Evolutionary conservation across 2,888 invertebrate genomes (phyloP), one percentile per base, ranked within the genome.

Genomic region (Microctonus brassicae): DNA sequence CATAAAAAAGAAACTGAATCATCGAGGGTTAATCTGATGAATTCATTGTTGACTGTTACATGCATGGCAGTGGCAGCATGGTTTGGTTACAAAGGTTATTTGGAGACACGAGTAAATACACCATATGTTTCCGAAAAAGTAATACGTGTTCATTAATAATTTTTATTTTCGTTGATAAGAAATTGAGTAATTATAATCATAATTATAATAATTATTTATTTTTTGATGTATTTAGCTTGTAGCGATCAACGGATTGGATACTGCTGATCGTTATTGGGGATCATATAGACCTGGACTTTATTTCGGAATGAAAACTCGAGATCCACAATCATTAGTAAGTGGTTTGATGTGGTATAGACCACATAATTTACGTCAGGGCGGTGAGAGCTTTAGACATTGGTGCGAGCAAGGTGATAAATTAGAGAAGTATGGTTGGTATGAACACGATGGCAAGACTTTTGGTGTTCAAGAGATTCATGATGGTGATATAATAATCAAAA

Each of bases 291-390:
- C 97, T 0, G 94, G 95, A 0, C 91, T 93, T 1, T 98, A 98
- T 87, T 93, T 98, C 86, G 98, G 97, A 0, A 88, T 99, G 84
- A 96, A 97, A 88, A 96, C 96, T 0, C 89, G 98, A 67, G 95
- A 96, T 84, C 95, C 97, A 0, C 89, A 93, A 68, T 97, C 98
- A 0, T 91, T 97, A 0, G 93, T 97, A 0, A 94, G 96, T 82
- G 99, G 99, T 0, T 89, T 98, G 24, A 98, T 99, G 97, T 99
- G 98, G 99, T 97, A 98, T 84, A 93, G 94, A 75, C 94, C 95
- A 0, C 90, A 90, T 1, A 89, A 91, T 77, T 83, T 93, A 29
- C 89, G 90, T 0, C 90, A 91, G 1, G 91, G 91, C 36, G 94
- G 94, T 75, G 93, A 94, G 76, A 95, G 95, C 0, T 87, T 75